Evolutionary conservation across 2,113 vertebrate genomes (phyloP), one percentile per base, ranked within the genome.

Genomic region (Sula dactylatra): DNA sequence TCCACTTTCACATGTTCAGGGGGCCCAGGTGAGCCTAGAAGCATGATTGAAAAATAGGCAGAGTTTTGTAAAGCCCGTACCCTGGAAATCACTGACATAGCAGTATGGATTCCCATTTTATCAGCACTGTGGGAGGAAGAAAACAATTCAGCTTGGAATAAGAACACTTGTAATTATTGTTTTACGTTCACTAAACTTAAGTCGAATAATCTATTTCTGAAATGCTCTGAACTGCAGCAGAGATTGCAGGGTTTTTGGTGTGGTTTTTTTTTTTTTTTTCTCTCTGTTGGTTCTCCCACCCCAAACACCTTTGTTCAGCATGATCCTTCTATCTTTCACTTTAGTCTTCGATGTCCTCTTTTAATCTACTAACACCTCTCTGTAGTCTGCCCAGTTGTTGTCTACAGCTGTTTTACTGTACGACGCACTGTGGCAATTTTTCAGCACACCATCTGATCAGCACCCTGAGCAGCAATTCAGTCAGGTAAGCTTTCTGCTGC

Each of bases 21-120:
- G 62, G 99, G 99, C 21, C 99, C 99, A 13, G 99, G 99, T 13
- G 99, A 99, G 94, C 99, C 99, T 99, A 76, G 80, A 85, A 88
- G 2, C 5, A 36, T n/a, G 34, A 88, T 65, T 31, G 76, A 62
- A 76, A 91, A 87, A 50, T 5, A 55, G 4, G 26, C 10, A 13
- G 17, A 16, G 49, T 4, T 87, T 59, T 70, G 80, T n/a, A 62
- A 84, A 81, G 62, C 16, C 52, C 52, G 34, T 34, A 55, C 27
- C 32, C 32, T 83, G 82, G 47, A 65, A 76, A 36, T 44, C 54
- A 16, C 54, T n/a, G 14, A 16, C 44, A 82, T 0, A 47, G 62
- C 38, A 42, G 38, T 40, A 40, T 4, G 11, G 59, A 70, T 81
- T 79, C 78, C 47, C 18, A 18, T 47, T 93, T 56, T 70, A 59